Evolutionary conservation across 2,113 vertebrate species (phyloP), one percentile per base, ranked within the genome.

Genomic region (Gila orcuttii): DNA sequence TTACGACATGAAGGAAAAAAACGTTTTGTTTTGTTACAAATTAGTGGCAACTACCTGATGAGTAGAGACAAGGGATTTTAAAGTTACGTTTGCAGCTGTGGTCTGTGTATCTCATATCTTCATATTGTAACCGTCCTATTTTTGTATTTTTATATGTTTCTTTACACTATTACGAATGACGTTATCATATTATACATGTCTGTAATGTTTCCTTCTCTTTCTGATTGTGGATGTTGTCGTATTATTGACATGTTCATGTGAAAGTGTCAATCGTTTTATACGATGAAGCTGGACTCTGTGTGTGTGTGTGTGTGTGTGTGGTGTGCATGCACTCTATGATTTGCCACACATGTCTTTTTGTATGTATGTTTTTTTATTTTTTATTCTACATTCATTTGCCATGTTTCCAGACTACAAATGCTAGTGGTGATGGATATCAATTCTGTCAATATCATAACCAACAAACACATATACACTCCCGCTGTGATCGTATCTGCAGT

Each of bases 131-230:
- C 84, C 81, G 92, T 90, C 91, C 89, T 33, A 91, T 92, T 95
- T 95, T 93, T 94, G 91, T 93, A 93, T 93, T 93, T 93, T 93
- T 92, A 93, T 89, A 83, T 89, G 80, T 93, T 94, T 91, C 80
- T 93, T 93, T 92, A 69, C 91, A 91, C 92, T 85, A 76, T 82
- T 79, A 60, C 89, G 87, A 92, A 90, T 91, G 73, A 89, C 90
- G 91, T 92, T 86, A 86, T 86, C 74, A 90, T 93, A 91, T 90
- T 91, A 86, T 68, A 87, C 91, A 88, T 86, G 89, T 93, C 92
- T 92, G 90, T 93, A 93, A 85, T 85, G 90, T 91, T 93, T 92
- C 90, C 45, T 82, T 90, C 91, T 91, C 85, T 91, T 87, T 89
- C 86, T 83, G 33, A 77, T 86, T 83, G 81, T 85, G 79, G 87